Evolutionary conservation across 2,113 vertebrate genomes (phyloP).

Genomic region (Columba livia): DNA sequence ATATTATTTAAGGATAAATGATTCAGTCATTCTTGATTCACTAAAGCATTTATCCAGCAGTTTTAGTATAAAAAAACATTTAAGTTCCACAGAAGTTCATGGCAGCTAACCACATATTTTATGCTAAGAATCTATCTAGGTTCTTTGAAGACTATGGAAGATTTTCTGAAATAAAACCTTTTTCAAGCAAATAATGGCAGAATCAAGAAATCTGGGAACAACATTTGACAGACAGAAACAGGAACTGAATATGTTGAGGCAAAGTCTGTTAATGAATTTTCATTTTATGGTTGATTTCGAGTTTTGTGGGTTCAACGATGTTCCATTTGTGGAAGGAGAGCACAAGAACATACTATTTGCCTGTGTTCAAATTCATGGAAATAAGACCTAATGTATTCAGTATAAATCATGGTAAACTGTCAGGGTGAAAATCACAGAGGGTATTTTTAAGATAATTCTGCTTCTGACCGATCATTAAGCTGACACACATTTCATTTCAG

Average conservation of each 20-base stretch:
- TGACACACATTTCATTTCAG: conserved; percentile 54
- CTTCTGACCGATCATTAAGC: conserved; percentile 15
- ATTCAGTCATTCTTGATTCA: background rate
- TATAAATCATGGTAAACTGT: conserved; percentile 56
- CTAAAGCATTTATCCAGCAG: background rate
- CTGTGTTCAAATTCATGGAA: conserved; percentile 37
- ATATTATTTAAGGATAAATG: background rate
- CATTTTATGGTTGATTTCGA: conserved; percentile 27
- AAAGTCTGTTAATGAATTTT: conserved; percentile 11
- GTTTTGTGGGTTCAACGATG: background rate
- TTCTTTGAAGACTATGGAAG: background rate
- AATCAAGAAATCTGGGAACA: background rate
- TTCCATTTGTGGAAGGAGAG: conserved; percentile 53
- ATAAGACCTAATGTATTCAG: conserved; percentile 35
- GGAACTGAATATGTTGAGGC: background rate
- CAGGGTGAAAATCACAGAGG: conserved; percentile 25
- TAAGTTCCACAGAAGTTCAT: background rate
- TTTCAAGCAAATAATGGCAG: background rate
- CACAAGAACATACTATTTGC: conserved; percentile 53
- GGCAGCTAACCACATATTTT: background rate
- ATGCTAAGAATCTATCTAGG: background rate
- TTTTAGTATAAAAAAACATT: background rate
- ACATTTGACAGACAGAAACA: background rate
- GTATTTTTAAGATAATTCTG: conserved; percentile 46
- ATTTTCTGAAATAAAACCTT: background rate